These are phyloP conservation scores for Phalacrocorax carbo DNA, from an alignment of 2,113 vertebrate genomes.

Conservation along the genomic window DNA sequence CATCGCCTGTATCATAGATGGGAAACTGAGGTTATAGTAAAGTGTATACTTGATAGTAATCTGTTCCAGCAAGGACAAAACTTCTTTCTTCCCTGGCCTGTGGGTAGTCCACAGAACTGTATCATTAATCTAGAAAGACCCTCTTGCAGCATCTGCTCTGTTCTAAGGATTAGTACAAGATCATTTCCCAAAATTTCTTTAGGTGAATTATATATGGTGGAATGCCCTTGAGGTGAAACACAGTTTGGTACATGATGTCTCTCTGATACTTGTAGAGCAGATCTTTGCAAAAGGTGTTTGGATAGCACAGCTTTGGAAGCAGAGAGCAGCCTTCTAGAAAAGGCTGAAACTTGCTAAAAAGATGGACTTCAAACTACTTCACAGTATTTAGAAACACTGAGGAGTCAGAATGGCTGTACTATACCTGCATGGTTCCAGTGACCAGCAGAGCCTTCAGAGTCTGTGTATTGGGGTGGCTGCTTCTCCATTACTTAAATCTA, in stretches of 20 bases:
- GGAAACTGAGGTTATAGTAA: neutral
- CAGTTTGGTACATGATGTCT: neutral
- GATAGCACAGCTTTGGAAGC: neutral
- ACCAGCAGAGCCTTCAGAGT: neutral
- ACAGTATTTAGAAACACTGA: neutral
- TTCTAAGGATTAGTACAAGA: neutral
- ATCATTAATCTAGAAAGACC: neutral
- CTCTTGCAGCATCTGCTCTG: neutral
- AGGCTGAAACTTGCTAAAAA: neutral
- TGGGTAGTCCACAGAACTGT: neutral
- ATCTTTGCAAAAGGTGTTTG: neutral
- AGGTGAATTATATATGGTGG: accelerated
- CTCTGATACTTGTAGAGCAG: neutral
- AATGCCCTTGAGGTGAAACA: neutral
- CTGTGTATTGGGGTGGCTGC: neutral
- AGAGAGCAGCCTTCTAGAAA: neutral
- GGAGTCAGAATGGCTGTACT: neutral
- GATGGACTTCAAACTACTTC: neutral
- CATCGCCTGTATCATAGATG: neutral
- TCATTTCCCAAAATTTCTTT: neutral
- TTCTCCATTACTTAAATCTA: neutral
- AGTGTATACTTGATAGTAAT: neutral
- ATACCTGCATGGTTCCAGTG: neutral
- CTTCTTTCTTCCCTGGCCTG: neutral
- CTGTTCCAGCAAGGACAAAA: neutral